phyloP scores from a whole-genome alignment of 1,140 invertebrate genomes.

The Drosophila nigrodunni region DNA sequence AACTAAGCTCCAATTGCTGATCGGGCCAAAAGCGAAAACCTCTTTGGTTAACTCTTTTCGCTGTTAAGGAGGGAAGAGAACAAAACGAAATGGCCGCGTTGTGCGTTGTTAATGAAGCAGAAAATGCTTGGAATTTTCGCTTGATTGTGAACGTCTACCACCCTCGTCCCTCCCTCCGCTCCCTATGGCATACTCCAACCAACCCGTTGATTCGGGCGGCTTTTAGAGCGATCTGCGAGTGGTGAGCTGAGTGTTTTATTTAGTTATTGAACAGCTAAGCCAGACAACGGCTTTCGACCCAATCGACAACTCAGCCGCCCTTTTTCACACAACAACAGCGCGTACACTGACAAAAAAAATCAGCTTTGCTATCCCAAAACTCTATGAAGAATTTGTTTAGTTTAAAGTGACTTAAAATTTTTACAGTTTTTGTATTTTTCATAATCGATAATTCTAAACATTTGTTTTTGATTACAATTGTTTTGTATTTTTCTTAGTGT shows the following conservation, averaged over 20 bases:
- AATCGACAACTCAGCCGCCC: constrained; percentile 45
- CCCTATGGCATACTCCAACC: not conserved
- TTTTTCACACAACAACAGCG: constrained; percentile 34
- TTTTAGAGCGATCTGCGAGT: constrained; percentile 19
- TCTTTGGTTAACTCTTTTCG: constrained; percentile 8
- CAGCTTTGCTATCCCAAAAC: too few species aligned
- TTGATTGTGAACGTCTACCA: constrained; percentile 61
- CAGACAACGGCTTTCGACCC: constrained; percentile 16
- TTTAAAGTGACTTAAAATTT: too few species aligned
- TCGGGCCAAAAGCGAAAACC: constrained; percentile 23
- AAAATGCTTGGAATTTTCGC: constrained; percentile 80
- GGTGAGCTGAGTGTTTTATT: constrained; percentile 69
- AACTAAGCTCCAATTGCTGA: constrained; percentile 57
- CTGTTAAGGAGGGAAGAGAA: constrained; percentile 2
- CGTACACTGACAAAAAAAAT: not conserved
- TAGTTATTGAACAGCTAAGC: constrained; percentile 76
- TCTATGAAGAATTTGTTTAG: too few species aligned
- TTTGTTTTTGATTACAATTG: too few species aligned
- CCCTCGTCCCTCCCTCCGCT: constrained; percentile 10
- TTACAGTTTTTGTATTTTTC: too few species aligned
- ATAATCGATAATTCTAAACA: too few species aligned
- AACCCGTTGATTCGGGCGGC: constrained; percentile 14
- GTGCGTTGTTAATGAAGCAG: constrained; percentile 81
- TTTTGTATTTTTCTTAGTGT: too few species aligned
- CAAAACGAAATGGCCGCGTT: constrained; percentile 77